Evolutionary conservation across 1,140 invertebrate species (phyloP).

Genomic region (Drosophila cardini): DNA sequence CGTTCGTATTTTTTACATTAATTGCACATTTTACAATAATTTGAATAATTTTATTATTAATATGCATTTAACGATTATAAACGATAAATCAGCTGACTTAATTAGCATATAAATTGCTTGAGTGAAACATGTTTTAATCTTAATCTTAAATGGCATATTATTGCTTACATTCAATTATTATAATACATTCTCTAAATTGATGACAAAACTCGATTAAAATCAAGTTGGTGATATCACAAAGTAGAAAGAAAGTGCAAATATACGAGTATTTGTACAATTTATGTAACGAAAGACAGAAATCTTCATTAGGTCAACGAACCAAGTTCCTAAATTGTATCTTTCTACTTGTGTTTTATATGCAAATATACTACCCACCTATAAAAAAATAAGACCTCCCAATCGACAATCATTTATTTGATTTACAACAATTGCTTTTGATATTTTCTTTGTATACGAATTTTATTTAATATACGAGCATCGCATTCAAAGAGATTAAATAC

Average conservation of each 20-base stretch:
- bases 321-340: constrained; percentile 18
- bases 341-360: constrained; percentile 25
- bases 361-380: constrained; percentile 26
- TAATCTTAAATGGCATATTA: constrained; percentile 23
- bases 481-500: constrained; percentile 25
- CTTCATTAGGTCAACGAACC: constrained; percentile 23
- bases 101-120: constrained; percentile 43
- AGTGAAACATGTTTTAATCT: constrained; percentile 33
- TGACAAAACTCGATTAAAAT: constrained; percentile 7
- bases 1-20: neutral
- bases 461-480: constrained; percentile 24
- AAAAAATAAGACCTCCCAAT: neutral
- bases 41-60: constrained; percentile 39
- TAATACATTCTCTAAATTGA: constrained; percentile 24
- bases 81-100: constrained; percentile 29
- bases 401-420: constrained; percentile 64
- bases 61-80: constrained; percentile 26
- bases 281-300: constrained; percentile 4
- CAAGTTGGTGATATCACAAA: constrained; percentile 4
- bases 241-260: neutral
- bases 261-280: constrained; percentile 13
- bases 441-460: constrained; percentile 27
- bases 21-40: constrained; percentile 3
- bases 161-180: constrained; percentile 30
- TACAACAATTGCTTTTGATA: constrained; percentile 69